These are phyloP conservation scores for Gallinago undulata DNA, from an alignment of 2,113 vertebrate species.

Conservation along the genomic window DNA sequence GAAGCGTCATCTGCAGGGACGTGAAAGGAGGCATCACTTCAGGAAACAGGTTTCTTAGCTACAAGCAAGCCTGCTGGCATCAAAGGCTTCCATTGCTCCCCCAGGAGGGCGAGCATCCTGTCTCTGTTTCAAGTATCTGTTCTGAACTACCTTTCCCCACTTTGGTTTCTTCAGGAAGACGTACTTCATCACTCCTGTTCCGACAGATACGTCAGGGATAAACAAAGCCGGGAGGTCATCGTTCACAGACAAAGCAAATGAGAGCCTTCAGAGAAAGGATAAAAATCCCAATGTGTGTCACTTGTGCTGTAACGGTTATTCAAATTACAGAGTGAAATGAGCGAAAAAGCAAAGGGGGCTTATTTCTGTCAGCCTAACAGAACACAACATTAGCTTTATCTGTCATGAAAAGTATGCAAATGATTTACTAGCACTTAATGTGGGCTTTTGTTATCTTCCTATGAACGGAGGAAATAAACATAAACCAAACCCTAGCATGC, in stretches of 20 bases:
- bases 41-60: background rate
- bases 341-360: background rate
- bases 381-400: background rate
- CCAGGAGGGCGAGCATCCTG: rapidly evolving
- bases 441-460: background rate
- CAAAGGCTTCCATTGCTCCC: background rate
- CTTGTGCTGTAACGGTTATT: background rate
- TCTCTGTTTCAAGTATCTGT: background rate
- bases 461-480: background rate
- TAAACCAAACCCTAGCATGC: background rate
- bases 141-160: background rate
- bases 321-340: background rate
- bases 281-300: rapidly evolving
- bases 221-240: background rate
- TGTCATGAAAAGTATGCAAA: background rate
- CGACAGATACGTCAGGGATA: background rate
- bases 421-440: background rate
- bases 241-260: background rate
- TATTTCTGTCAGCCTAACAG: background rate
- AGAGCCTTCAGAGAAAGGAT: background rate
- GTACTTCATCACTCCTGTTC: background rate
- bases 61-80: background rate
- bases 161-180: background rate
- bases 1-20: background rate
- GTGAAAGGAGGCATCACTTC: background rate